Percentiles rank a stretch among this genome's conserved stretches.
Conservation (phyloP, 1,140 invertebrate genomes). For the Diploscapter pachys region DNA sequence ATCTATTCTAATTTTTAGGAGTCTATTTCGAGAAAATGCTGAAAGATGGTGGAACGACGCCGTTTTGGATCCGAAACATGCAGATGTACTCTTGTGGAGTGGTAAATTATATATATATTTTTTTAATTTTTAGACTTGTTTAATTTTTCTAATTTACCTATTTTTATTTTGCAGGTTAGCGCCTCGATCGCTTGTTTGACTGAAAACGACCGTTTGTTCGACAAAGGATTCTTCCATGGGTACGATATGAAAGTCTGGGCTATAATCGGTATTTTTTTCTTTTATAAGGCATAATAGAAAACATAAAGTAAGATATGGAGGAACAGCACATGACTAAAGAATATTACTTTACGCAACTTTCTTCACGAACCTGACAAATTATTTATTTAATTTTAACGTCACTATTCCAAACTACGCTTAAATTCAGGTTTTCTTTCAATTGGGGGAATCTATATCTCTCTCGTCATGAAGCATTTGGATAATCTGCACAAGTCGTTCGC, state of each 20-base stretch:
- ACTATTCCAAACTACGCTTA: background rate
- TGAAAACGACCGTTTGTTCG: constrained; percentile 18
- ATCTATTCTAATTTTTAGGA: constrained; percentile 10
- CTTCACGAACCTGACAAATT: background rate
- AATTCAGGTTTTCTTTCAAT: constrained; percentile 48
- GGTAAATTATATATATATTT: constrained; percentile 27
- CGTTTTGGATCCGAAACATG: constrained; percentile 57
- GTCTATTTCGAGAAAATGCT: constrained; percentile 59
- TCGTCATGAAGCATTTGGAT: constrained; percentile 58
- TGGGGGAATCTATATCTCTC: constrained; percentile 57
- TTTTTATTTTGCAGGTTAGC: constrained; percentile 25
- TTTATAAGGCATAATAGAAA: background rate
- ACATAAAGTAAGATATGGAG: background rate
- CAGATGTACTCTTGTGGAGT: constrained; percentile 52
- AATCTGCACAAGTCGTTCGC: constrained; percentile 58
- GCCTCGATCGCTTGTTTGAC: constrained; percentile 34
- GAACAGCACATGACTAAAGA: too few species aligned
- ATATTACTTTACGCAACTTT: background rate
- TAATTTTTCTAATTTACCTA: background rate
- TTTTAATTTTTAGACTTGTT: background rate
- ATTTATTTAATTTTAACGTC: background rate
- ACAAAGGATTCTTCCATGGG: constrained; percentile 53
- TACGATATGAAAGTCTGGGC: constrained; percentile 46
- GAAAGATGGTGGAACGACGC: constrained; percentile 54
- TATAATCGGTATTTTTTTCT: constrained; percentile 46